Conservation (phyloP, 1,140 invertebrate species). For the Brachionus angularis region DNA sequence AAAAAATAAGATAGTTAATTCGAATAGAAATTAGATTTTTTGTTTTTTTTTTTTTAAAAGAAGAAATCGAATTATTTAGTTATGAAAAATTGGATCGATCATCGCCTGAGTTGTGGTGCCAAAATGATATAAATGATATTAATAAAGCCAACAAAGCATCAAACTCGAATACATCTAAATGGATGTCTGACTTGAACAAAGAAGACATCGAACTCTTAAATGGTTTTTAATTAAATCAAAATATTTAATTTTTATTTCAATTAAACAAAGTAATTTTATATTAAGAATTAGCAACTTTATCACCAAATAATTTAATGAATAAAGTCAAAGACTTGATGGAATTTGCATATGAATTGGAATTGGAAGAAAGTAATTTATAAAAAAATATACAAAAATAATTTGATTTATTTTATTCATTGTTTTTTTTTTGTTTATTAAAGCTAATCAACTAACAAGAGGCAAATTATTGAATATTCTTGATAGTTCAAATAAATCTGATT, state of each 20-base stretch:
- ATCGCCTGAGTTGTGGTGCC: not conserved
- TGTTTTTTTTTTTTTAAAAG: not conserved
- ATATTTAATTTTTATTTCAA: too few species aligned
- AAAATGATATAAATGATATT: not conserved
- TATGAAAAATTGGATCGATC: slow-evolving; percentile 5
- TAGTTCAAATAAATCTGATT: too few species aligned
- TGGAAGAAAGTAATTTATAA: not conserved
- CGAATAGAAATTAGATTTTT: too few species aligned
- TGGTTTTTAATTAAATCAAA: too few species aligned
- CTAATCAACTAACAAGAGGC: slow-evolving; percentile 23
- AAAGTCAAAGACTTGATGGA: slow-evolving; percentile 32
- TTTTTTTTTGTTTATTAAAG: not conserved
- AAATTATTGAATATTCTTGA: slow-evolving; percentile 19
- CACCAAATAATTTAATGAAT: not conserved
- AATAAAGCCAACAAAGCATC: not conserved
- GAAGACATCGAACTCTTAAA: slow-evolving; percentile 32
- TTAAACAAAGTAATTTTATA: not conserved
- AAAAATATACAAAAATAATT: too few species aligned
- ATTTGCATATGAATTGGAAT: slow-evolving; percentile 1
- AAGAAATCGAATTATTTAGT: not conserved
- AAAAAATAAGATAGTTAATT: too few species aligned
- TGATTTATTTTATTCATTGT: not conserved
- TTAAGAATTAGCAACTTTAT: slow-evolving; percentile 18
- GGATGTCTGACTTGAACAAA: slow-evolving; percentile 38
- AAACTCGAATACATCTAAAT: not conserved